Conservation (phyloP, 2,888 invertebrate species). For the Heteromurus nitidus region DNA sequence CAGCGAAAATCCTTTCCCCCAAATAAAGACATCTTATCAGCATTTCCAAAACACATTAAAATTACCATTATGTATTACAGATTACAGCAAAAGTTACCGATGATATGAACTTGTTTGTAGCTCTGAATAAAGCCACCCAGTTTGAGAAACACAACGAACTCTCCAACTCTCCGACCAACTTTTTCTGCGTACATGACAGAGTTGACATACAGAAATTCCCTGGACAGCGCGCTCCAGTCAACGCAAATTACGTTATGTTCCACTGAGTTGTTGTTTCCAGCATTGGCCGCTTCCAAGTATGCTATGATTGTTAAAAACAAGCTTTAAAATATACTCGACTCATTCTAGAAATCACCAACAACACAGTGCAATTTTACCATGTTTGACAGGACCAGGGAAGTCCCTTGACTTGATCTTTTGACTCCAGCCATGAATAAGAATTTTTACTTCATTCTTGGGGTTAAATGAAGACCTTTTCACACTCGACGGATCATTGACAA, state of each 20-base stretch:
- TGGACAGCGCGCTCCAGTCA: constrained; percentile 69
- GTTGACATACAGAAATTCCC: constrained; percentile 71
- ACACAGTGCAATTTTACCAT: constrained; percentile 45
- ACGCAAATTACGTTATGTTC: constrained; percentile 70
- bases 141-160: constrained; percentile 68
- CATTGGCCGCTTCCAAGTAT: constrained; percentile 55
- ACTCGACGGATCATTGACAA: constrained; percentile 66
- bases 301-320: constrained; percentile 30
- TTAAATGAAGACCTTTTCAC: constrained; percentile 65
- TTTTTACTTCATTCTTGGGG: constrained; percentile 62
- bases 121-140: constrained; percentile 65
- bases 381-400: constrained; percentile 69
- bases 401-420: constrained; percentile 67
- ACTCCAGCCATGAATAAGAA: constrained; percentile 71
- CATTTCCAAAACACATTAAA: no score
- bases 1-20: constrained; percentile 26
- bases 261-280: constrained; percentile 49
- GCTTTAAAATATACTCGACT: not conserved
- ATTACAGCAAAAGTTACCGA: no score
- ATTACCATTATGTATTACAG: no score
- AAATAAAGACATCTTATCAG: no score
- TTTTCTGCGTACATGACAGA: constrained; percentile 71
- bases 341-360: not conserved
- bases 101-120: constrained; percentile 67
- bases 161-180: constrained; percentile 70